These are phyloP conservation scores for Scarus forsteni DNA, from an alignment of 2,797 vertebrate species.

Conservation along the genomic window DNA sequence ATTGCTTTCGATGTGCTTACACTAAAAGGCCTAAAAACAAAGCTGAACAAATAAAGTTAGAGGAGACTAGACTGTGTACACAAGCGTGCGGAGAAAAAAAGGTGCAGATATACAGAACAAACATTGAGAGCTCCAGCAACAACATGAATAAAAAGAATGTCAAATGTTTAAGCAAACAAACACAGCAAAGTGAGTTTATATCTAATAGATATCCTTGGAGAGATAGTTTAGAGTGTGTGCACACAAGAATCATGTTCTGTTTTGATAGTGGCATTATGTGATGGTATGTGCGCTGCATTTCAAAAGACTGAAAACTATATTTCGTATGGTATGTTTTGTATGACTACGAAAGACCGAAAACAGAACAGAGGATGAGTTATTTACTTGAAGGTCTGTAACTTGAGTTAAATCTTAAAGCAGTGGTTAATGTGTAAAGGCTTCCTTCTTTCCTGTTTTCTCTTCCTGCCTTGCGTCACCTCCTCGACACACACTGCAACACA, in stretches of 20 bases:
- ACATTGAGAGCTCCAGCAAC: background rate
- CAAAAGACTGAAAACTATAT: background rate
- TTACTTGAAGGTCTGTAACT: background rate
- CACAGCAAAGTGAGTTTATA: background rate
- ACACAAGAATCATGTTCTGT: background rate
- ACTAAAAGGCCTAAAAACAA: background rate
- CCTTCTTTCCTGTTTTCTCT: conserved; percentile 11
- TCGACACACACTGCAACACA: background rate
- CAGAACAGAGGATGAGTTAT: background rate
- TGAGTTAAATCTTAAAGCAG: background rate
- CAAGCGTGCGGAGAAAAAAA: background rate
- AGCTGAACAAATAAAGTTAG: background rate
- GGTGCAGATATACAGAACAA: background rate
- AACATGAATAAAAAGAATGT: background rate
- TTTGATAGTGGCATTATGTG: background rate
- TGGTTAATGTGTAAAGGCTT: background rate
- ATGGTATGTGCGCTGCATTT: background rate
- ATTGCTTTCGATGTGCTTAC: background rate
- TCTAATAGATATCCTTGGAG: background rate
- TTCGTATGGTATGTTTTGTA: background rate
- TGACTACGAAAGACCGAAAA: background rate
- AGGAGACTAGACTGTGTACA: background rate
- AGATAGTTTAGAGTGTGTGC: background rate
- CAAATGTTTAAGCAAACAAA: background rate
- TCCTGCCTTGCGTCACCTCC: conserved; percentile 3